Conservation (phyloP, 2,888 invertebrate species). For the Drosophila niveifrons region DNA sequence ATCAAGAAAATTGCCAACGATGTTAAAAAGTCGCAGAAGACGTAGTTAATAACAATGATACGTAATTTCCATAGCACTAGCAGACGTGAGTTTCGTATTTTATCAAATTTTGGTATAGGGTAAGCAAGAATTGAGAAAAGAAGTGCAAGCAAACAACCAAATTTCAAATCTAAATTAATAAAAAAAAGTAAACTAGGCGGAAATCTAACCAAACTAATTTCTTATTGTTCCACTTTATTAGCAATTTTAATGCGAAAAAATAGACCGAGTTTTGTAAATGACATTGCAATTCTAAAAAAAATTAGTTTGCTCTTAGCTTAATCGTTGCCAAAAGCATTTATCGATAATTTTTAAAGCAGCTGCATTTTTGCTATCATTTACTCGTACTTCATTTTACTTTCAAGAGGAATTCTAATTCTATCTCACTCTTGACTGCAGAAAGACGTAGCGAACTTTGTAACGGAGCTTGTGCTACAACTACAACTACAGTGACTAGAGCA, state of each 20-base stretch:
- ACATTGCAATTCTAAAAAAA: not conserved
- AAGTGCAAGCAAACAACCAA: conserved; percentile 7
- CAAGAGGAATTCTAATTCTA: not conserved
- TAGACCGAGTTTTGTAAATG: too few relatives aligned
- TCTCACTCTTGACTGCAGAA: not conserved
- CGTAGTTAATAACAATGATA: not conserved
- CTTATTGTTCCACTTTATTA: too few relatives aligned
- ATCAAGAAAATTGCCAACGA: conserved; percentile 69
- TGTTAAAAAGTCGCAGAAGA: conserved; percentile 59
- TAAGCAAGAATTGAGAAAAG: conserved; percentile 10
- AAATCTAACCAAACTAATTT: not conserved
- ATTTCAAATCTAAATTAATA: conserved; percentile 20
- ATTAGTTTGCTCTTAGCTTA: not conserved
- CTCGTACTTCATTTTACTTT: not conserved
- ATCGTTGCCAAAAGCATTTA: not conserved
- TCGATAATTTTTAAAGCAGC: not conserved
- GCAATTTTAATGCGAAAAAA: too few relatives aligned
- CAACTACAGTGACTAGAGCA: conserved; percentile 12
- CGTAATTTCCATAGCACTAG: not conserved
- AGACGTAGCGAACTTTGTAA: conserved; percentile 27
- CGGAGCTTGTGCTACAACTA: conserved; percentile 26
- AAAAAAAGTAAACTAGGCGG: conserved; percentile 18
- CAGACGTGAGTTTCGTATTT: conserved; percentile 8
- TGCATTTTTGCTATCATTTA: not conserved
- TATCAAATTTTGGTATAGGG: conserved; percentile 6